Evolutionary conservation across 2,797 vertebrate genomes (phyloP).

Genomic region (Carapus acus): DNA sequence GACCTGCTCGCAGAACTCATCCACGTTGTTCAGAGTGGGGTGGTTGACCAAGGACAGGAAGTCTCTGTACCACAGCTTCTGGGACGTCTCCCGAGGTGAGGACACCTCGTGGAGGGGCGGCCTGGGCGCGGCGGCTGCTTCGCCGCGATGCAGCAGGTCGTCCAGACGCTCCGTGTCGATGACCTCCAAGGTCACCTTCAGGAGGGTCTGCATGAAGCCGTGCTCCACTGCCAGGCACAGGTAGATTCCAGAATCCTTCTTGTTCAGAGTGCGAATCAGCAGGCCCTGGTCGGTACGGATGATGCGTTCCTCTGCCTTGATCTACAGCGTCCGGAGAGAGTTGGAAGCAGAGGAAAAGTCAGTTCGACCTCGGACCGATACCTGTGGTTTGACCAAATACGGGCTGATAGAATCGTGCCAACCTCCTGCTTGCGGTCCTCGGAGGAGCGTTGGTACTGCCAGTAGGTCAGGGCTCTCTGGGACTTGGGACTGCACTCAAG

Average conservation of each 20-base stretch:
- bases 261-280: conserved; percentile 82
- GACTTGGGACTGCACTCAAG: conserved; percentile 96
- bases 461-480: conserved; percentile 87
- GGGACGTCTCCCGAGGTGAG: conserved; percentile 75
- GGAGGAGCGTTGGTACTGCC: conserved; percentile 87
- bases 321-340: conserved; percentile 64
- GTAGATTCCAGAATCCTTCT: conserved; percentile 86
- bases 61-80: conserved; percentile 97
- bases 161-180: conserved; percentile 90
- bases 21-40: conserved; percentile 92
- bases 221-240: conserved; percentile 94
- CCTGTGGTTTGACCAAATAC: conserved; percentile 2
- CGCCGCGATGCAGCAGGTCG: conserved; percentile 84
- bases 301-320: conserved; percentile 82
- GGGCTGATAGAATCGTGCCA: conserved; percentile 15
- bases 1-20: conserved; percentile 98
- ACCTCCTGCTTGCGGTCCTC: conserved; percentile 92
- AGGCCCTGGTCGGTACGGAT: conserved; percentile 91
- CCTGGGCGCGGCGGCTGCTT: conserved; percentile 63
- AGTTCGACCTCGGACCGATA: not conserved
- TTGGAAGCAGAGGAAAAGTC: not conserved
- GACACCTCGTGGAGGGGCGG: conserved; percentile 70
- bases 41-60: conserved; percentile 97
- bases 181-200: conserved; percentile 89
- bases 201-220: conserved; percentile 92